Base-by-base conservation (phyloP, 2,888 invertebrate species). In the Lasioglossum marginatum region DNA sequence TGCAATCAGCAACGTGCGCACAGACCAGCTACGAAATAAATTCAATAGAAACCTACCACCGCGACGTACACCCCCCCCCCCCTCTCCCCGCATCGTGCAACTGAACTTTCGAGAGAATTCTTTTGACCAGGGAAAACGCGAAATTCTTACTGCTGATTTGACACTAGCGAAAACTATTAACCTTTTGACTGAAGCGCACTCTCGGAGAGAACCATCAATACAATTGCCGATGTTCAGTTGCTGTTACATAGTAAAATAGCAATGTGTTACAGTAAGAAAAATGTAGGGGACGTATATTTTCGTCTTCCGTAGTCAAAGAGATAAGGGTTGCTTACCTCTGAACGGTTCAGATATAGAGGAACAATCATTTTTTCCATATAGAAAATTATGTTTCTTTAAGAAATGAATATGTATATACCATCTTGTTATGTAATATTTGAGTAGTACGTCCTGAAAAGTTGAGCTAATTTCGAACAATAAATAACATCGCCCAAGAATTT, bases 1-100 rank as follows among this genome's bases (percentile, higher is more conserved):
- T 91, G 93, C 93, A 94, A 94, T 94, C 94, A 94, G 92, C 93
- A 91, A 90, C 91, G 91, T 86, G 83, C 87, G 87, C 89, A 83
- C 31, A 27, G 87, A 81, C 91, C 83, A 87, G 83, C 87, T 81
- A 79, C 89, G 89, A 93, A 92, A 93, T 92, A 93, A 93, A 93
- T 93, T 92, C 92, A 93, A 90, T 92, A 92, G 91, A 92, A 91
- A 89, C 81, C 82, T 79, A 57, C 57, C 74, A 60, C 89, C 86
- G 68, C 86, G 78, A 82, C 90, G 80, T 79, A 74, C 82, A 77
- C 76, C 1, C 31, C 31, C 31, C 31, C 76, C 1, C 31, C 31
- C 31, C 31, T 31, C 79, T 43, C n/a, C 31, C 31, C 40, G 70
- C 60, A 57, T n/a, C 57, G n/a, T 2, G n/a, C n/a, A 57, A n/a